Evolutionary conservation across 2,888 invertebrate genomes (phyloP).

Genomic region (Carabus problematicus): DNA sequence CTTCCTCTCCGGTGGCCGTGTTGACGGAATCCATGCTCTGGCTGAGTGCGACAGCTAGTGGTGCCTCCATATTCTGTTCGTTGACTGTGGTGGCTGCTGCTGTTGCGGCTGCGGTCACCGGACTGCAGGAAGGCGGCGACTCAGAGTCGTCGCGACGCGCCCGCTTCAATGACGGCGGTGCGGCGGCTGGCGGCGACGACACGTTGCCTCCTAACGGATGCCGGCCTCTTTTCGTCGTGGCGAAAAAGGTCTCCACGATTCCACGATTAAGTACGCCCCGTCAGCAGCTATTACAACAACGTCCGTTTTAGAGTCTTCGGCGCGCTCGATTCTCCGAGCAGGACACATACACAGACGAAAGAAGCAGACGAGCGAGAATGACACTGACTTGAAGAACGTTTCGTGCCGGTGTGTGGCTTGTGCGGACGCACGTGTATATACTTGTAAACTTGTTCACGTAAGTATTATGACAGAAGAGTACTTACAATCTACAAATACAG

Average conservation of each 20-base stretch:
- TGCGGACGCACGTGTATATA: conserved; percentile 43
- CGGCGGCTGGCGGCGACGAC: conserved; percentile 56
- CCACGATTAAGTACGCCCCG: conserved; percentile 50
- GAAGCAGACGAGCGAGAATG: conserved; percentile 21
- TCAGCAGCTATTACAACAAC: conserved; percentile 24
- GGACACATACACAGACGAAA: conserved; percentile 24
- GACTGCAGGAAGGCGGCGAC: conserved; percentile 51
- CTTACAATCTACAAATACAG: conserved; percentile 30
- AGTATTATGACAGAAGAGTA: no score
- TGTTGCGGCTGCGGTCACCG: conserved; percentile 57
- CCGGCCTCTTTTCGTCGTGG: conserved; percentile 60
- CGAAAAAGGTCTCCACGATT: conserved; percentile 61
- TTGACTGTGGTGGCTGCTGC: conserved; percentile 55
- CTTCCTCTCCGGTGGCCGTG: conserved; percentile 94
- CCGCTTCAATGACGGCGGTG: conserved; percentile 52
- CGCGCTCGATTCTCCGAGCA: conserved; percentile 16
- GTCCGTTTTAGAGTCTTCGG: conserved; percentile 2
- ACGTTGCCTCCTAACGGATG: conserved; percentile 59
- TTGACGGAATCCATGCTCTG: conserved; percentile 99
- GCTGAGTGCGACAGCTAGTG: conserved; percentile 80
- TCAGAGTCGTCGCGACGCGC: conserved; percentile 57
- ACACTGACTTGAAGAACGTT: conserved; percentile 44
- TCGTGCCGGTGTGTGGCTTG: conserved; percentile 18
- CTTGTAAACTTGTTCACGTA: conserved; percentile 38
- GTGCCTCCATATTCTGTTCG: conserved; percentile 69